phyloP scores from a whole-genome alignment of 1,140 invertebrate species.

The Zaprionus taronus region DNA sequence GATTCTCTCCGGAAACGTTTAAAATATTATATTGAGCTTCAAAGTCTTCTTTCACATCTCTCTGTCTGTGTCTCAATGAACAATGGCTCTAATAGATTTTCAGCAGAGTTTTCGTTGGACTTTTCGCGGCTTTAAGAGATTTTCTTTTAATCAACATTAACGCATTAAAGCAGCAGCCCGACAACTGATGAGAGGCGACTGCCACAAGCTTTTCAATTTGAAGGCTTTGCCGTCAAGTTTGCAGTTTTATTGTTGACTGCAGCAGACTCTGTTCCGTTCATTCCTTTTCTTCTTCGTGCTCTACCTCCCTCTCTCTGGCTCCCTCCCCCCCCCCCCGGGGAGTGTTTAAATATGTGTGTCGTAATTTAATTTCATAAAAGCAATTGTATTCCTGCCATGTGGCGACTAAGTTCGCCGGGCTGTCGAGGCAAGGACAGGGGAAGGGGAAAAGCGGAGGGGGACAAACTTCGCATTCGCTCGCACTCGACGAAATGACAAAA shows the following conservation, averaged over 20 bases:
- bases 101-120: background rate
- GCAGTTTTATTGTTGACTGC: slow-evolving; percentile 50
- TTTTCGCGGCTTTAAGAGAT: slow-evolving; percentile 8
- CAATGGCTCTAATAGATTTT: background rate
- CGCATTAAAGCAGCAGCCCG: slow-evolving; percentile 30
- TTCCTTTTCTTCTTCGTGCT: too few relatives aligned
- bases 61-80: too few relatives aligned
- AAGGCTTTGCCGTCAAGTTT: slow-evolving; percentile 28
- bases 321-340: background rate
- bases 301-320: background rate
- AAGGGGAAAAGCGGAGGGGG: background rate
- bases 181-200: slow-evolving; percentile 24
- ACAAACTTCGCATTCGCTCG: slow-evolving; percentile 54
- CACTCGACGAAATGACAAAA: slow-evolving; percentile 67
- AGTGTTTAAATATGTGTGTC: slow-evolving; percentile 62
- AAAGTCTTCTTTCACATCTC: too few relatives aligned
- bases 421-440: background rate
- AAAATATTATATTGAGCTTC: too few relatives aligned
- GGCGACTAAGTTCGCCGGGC: slow-evolving; percentile 46
- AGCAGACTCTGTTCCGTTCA: background rate
- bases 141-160: slow-evolving; percentile 44
- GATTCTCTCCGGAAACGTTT: too few relatives aligned
- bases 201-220: slow-evolving; percentile 31
- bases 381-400: slow-evolving; percentile 68
- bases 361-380: slow-evolving; percentile 81